Base-by-base conservation (phyloP, 1,140 invertebrate species). In the Anthonomus grandis region DNA sequence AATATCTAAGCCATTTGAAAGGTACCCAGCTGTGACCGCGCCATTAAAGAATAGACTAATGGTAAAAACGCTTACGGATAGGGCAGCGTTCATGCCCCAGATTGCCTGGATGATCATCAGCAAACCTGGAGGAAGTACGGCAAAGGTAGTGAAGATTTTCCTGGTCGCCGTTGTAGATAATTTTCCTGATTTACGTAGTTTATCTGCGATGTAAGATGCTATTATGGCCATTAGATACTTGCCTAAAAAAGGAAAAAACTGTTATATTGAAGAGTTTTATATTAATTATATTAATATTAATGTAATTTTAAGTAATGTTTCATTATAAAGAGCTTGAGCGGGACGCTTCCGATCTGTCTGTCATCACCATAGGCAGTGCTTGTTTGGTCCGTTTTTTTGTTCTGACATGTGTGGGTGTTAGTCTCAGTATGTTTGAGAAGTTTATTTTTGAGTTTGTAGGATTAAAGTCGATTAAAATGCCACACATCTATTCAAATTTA, bases 1-100 rank as follows among this genome's bases (percentile, higher is more conserved):
- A 65, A 95, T 93, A 66, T 95, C 91, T 34, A 93, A 75, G 18
- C 89, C 89, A 69, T 94, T 95, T 48, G 91, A 86, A 17, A 94
- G 78, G 72, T 91, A 94, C 3, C 91, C 91, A 24, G 87, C 89
- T 0, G 90, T 92, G 6, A 93, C 89, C 0, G 83, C 86, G 12
- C 91, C 91, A 65, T 89, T 91, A 60, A 92, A 83, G 18, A 91
- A 93, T 1, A 92, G 68, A 0, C 84, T 84, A 4, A 82, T 66
- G 0, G 89, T 91, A 65, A 92, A 90, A 52, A 91, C 86, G 0
- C 78, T 73, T 9, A 91, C 83, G 0, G 89, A 86, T 58, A 83
- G 79, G 12, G 76, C 67, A n/a, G 82, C 78, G 70, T 86, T 79
- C 63, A 82, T 78, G 10, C 87, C 87, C 41, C 84, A 76, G 71